Conservation (phyloP, 1,140 invertebrate genomes). For the Heliconius nattereri region DNA sequence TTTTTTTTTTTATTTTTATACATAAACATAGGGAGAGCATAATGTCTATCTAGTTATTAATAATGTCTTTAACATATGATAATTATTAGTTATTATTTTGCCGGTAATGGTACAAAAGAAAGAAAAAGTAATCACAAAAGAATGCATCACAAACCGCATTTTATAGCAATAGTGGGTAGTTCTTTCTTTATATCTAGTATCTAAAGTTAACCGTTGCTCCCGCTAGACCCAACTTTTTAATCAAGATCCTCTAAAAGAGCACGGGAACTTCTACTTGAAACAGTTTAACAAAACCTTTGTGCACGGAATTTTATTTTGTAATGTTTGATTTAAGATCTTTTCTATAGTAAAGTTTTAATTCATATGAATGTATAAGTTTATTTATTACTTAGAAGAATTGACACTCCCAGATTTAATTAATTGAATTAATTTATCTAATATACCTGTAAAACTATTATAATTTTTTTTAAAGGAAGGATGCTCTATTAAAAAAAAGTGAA, state of each 20-base stretch:
- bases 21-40: too few species aligned
- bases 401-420: too few species aligned
- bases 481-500: too few species aligned
- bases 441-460: too few species aligned
- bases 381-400: neutral
- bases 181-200: constrained; percentile 27
- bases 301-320: constrained; percentile 25
- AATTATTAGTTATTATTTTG: too few species aligned
- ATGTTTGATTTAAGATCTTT: constrained; percentile 28
- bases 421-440: too few species aligned
- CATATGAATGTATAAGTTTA: neutral
- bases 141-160: neutral
- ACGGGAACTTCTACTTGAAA: constrained; percentile 36
- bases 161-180: neutral
- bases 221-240: constrained; percentile 49
- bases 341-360: neutral
- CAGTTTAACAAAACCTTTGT: constrained; percentile 38
- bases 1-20: too few species aligned
- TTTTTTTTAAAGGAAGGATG: too few species aligned
- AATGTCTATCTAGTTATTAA: too few species aligned
- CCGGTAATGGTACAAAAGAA: neutral
- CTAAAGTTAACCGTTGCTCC: constrained; percentile 43
- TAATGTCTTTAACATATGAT: too few species aligned
- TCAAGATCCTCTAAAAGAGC: constrained; percentile 43
- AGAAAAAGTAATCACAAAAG: neutral